phyloP scores from a whole-genome alignment of 1,140 invertebrate genomes.

The Platyscapa corneri region DNA sequence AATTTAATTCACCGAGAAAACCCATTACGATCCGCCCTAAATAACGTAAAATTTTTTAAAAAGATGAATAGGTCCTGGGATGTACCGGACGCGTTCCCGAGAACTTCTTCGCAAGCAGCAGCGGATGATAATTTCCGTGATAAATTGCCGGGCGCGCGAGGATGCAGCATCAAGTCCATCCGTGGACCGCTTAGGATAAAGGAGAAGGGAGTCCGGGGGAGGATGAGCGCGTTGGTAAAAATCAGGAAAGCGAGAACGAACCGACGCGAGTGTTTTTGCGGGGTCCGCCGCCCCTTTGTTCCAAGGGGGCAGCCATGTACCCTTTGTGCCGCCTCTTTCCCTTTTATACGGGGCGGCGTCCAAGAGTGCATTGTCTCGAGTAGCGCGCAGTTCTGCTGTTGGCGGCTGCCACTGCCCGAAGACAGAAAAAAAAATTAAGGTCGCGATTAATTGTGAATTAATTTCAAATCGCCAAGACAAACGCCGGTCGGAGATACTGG shows the following conservation, averaged over 20 bases:
- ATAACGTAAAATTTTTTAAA: neutral
- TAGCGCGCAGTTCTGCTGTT: neutral
- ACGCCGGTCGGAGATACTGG: too few species aligned
- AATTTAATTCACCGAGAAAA: slow-evolving; percentile 18
- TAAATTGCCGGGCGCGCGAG: slow-evolving; percentile 32
- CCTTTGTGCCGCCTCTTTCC: slow-evolving; percentile 14
- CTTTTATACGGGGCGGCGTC: neutral
- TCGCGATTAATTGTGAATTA: neutral
- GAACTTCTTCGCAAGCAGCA: neutral
- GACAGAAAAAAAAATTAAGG: neutral
- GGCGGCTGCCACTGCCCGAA: neutral
- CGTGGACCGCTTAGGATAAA: neutral
- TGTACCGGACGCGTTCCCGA: neutral
- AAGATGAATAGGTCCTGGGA: neutral
- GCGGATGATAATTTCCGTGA: slow-evolving; percentile 46
- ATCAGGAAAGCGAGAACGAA: neutral
- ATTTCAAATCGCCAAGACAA: neutral
- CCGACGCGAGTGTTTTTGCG: slow-evolving; percentile 26
- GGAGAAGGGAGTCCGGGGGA: too few species aligned
- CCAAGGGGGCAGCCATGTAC: neutral
- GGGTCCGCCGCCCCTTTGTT: slow-evolving; percentile 20
- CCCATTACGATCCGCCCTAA: neutral
- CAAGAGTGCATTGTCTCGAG: slow-evolving; percentile 6
- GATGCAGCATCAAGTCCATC: neutral
- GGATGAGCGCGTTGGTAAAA: too few species aligned